These are phyloP conservation scores for Teinopalpus imperialis DNA, from an alignment of 2,888 invertebrate genomes.

Conservation along the genomic window DNA sequence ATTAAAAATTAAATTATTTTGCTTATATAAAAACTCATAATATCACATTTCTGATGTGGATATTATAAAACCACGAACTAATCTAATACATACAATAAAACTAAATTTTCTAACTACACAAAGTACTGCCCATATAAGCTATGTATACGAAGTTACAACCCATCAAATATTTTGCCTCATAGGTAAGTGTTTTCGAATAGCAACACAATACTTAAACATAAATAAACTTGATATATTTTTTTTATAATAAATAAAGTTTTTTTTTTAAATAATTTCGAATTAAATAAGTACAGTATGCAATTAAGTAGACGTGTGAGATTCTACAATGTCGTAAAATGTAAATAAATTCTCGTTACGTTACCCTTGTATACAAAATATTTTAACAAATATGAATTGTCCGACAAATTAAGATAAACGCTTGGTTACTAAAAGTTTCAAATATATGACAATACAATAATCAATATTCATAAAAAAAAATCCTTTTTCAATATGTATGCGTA, in stretches of 20 bases:
- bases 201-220: slow-evolving; percentile 8
- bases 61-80: slow-evolving; percentile 82
- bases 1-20: slow-evolving; percentile 58
- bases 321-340: slow-evolving; percentile 15
- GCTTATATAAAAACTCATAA: slow-evolving; percentile 83
- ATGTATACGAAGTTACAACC: slow-evolving; percentile 31
- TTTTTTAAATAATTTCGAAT: slow-evolving; percentile 29
- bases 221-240: slow-evolving; percentile 34
- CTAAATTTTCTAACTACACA: slow-evolving; percentile 46
- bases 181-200: slow-evolving; percentile 26
- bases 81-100: slow-evolving; percentile 42
- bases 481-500: no score
- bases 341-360: not conserved
- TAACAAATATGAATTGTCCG: no score
- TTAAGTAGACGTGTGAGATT: slow-evolving; percentile 41
- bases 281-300: slow-evolving; percentile 34
- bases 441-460: no score
- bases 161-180: slow-evolving; percentile 29
- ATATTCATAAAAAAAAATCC: no score
- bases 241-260: slow-evolving; percentile 27
- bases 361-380: no score
- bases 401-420: no score
- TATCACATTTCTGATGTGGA: slow-evolving; percentile 88
- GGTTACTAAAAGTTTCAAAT: no score
- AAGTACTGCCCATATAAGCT: slow-evolving; percentile 57